Base-by-base conservation (phyloP, 2,888 invertebrate genomes). In the Microplitis deprimator region DNA sequence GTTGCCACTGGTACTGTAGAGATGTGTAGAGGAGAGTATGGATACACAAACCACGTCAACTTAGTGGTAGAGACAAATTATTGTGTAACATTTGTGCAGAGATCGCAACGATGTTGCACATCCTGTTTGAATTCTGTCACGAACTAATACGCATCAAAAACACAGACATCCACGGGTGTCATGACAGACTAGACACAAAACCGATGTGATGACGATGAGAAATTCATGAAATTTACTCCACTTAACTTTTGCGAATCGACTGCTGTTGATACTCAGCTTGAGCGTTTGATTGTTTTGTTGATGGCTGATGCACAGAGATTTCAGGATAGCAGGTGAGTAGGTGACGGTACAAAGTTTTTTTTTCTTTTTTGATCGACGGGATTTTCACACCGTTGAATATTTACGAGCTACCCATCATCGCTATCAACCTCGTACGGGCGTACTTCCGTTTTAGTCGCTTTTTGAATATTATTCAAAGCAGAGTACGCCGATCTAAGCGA, bases 301-400 rank as follows among this genome's bases (percentile, higher is more conserved):
- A 50, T 50, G 50, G 50, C 50, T 50, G 50, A 13, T 50, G 13
- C 50, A 50, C 50, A 13, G 8, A 41, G 10, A 70, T 70, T 20
- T 59, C 13, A 50, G 50, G 50, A 7, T 70, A 29, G 38, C 20
- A 29, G 50, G 60, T n/a, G 59, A 17, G 20, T 41, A 59, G 50
- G 59, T 70, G 70, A 40, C 20, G 59, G 5, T 20, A 70, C 29
- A 70, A 59, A 50, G 50, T 50, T 50, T 50, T 50, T 50, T 70
- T 71, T 29, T 29, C 29, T 70, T 70, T 41, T 71, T 38, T 60
- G 61, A 71, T 71, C 71, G 39, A 71, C 60, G 7, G 39, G 29
- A 69, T 69, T 69, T 69, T 50, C 17, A 69, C 50, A 16, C 50
- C 59, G 62, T 71, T 71, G 71, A 71, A 71, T 71, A 71, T 71